Conservation (phyloP, 2,888 invertebrate species). For the Melieria crassipennis region DNA sequence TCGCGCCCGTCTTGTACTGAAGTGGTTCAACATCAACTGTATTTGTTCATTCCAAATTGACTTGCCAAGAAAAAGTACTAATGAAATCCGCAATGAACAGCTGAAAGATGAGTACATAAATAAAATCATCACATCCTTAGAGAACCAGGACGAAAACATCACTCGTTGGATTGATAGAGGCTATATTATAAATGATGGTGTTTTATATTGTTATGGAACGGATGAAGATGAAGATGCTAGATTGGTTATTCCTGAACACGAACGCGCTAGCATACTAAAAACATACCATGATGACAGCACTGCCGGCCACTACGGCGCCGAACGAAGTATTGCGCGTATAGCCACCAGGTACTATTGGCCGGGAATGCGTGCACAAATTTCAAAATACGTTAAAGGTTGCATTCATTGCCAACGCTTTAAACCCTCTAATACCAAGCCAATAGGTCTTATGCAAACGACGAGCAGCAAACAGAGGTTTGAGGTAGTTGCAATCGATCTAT, state of each 20-base stretch:
- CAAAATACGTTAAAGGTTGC: slow-evolving; percentile 28
- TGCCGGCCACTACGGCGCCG: slow-evolving; percentile 34
- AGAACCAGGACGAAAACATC: slow-evolving; percentile 7
- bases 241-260: slow-evolving; percentile 25
- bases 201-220: slow-evolving; percentile 26
- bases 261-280: slow-evolving; percentile 19
- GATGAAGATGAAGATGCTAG: slow-evolving; percentile 30
- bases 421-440: slow-evolving; percentile 38
- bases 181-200: slow-evolving; percentile 23
- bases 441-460: slow-evolving; percentile 40
- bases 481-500: slow-evolving; percentile 37
- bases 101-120: slow-evolving; percentile 24
- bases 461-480: slow-evolving; percentile 39
- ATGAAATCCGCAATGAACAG: slow-evolving; percentile 31
- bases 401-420: slow-evolving; percentile 39
- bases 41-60: slow-evolving; percentile 30
- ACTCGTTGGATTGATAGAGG: background rate
- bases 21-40: slow-evolving; percentile 10
- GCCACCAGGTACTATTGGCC: slow-evolving; percentile 31
- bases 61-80: slow-evolving; percentile 28
- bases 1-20: slow-evolving; percentile 31
- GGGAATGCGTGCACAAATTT: slow-evolving; percentile 25
- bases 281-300: slow-evolving; percentile 35
- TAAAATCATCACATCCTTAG: slow-evolving; percentile 12
- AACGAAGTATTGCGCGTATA: background rate